phyloP scores from a whole-genome alignment of 2,888 invertebrate genomes.

The Empis livida region DNA sequence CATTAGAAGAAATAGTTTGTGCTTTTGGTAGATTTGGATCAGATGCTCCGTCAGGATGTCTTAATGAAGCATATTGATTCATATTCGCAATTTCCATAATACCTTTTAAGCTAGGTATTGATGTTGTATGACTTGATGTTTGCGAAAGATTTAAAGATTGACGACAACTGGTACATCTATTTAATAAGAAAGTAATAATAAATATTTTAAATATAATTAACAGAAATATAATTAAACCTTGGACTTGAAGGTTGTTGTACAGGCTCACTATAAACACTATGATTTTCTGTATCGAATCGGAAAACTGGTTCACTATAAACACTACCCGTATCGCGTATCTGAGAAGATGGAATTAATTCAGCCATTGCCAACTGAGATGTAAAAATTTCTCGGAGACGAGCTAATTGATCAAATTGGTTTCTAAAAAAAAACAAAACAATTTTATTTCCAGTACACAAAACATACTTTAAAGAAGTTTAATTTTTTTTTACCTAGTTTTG shows the following conservation, averaged over 20 bases:
- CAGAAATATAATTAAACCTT: conserved; percentile 18
- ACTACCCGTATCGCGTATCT: conserved; percentile 35
- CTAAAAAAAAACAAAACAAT: conserved; percentile 14
- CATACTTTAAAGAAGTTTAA: background rate
- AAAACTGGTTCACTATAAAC: conserved; percentile 37
- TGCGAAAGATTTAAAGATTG: conserved; percentile 26
- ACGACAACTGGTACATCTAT: conserved; percentile 16
- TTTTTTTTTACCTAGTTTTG: conserved; percentile 32
- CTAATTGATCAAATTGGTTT: conserved; percentile 62
- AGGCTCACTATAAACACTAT: conserved; percentile 78
- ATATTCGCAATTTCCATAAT: conserved; percentile 45
- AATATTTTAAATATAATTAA: too few species aligned
- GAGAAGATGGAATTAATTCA: conserved; percentile 52
- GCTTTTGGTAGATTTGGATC: conserved; percentile 62
- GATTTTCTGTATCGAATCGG: conserved; percentile 42
- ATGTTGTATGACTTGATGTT: conserved; percentile 32
- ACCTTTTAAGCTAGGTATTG: conserved; percentile 47
- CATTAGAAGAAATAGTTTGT: conserved; percentile 15
- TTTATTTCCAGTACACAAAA: too few species aligned
- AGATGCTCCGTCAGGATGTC: conserved; percentile 86
- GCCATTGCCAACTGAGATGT: conserved; percentile 66
- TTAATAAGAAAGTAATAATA: background rate
- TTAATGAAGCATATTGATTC: conserved; percentile 54
- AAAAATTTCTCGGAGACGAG: conserved; percentile 69
- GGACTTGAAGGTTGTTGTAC: conserved; percentile 48